phyloP scores from a whole-genome alignment of 2,797 vertebrate genomes.

The Macrochelys suwanniensis region DNA sequence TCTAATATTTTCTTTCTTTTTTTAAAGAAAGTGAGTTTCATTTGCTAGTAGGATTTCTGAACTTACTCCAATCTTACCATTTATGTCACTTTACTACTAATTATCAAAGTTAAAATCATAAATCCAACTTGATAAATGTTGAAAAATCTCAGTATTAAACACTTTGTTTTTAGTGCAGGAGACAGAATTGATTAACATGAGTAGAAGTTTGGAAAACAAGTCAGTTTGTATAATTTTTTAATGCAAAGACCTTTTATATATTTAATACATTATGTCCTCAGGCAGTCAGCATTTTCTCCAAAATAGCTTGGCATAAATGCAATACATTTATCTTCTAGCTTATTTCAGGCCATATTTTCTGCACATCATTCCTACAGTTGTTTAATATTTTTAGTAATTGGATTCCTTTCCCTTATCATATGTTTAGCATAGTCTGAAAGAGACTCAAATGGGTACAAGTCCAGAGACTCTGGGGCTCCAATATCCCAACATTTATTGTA shows the following conservation, averaged over 20 bases:
- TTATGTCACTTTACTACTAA: not conserved
- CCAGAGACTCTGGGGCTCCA: not conserved
- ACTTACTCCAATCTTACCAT: not conserved
- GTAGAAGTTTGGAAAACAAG: not conserved
- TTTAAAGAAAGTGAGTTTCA: not conserved
- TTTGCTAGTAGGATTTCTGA: not conserved
- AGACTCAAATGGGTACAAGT: not conserved
- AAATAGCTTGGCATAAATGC: not conserved
- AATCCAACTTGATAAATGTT: not conserved
- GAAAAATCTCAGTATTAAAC: not conserved
- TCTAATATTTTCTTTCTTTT: not conserved
- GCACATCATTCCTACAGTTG: not conserved
- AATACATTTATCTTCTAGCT: not conserved
- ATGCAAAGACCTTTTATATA: not conserved
- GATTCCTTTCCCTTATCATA: not conserved
- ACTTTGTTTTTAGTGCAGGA: slow-evolving; percentile 24
- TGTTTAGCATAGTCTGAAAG: not conserved
- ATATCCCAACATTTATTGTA: not conserved
- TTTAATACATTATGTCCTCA: not conserved
- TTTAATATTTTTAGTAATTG: not conserved
- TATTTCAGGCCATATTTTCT: not conserved
- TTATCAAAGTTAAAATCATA: not conserved
- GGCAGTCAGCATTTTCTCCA: not conserved
- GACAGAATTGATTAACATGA: not conserved
- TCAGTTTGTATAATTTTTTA: not conserved